phyloP scores from a whole-genome alignment of 1,140 invertebrate genomes.

The Conus betulinus region DNA sequence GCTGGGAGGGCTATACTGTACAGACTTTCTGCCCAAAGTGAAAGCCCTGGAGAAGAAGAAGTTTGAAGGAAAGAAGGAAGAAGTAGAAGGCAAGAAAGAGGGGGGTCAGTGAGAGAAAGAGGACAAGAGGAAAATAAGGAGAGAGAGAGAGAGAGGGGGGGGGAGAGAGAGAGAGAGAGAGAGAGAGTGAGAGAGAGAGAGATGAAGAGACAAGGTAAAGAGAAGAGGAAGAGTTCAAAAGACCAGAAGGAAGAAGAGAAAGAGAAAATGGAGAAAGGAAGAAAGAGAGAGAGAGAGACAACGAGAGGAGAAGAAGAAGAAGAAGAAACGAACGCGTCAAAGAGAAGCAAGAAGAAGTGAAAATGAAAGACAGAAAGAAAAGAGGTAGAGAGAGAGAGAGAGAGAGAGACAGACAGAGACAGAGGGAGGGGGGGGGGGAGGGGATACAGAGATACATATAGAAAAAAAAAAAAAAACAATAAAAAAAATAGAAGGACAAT shows the following conservation, averaged over 20 bases:
- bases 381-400: not conserved
- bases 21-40: not conserved
- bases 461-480: not conserved
- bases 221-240: not conserved
- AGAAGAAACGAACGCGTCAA: not conserved
- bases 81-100: no score
- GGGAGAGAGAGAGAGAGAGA: not conserved
- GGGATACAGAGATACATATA: no score
- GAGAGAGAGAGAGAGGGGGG: constrained; percentile 11
- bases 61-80: no score
- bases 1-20: not conserved
- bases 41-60: not conserved
- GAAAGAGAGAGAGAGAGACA: no score
- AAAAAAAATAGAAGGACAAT: not conserved
- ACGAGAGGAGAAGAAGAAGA: not conserved
- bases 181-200: constrained; percentile 2
- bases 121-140: no score
- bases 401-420: no score
- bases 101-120: no score
- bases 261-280: no score
- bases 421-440: no score
- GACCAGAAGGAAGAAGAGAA: no score
- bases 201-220: not conserved
- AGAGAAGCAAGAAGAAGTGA: not conserved
- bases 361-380: not conserved